A percentile compares a stretch with the other conserved stretches of the same genome.
Evolutionary conservation across 2,113 vertebrate species (phyloP).

Genomic region (Colius striatus): DNA sequence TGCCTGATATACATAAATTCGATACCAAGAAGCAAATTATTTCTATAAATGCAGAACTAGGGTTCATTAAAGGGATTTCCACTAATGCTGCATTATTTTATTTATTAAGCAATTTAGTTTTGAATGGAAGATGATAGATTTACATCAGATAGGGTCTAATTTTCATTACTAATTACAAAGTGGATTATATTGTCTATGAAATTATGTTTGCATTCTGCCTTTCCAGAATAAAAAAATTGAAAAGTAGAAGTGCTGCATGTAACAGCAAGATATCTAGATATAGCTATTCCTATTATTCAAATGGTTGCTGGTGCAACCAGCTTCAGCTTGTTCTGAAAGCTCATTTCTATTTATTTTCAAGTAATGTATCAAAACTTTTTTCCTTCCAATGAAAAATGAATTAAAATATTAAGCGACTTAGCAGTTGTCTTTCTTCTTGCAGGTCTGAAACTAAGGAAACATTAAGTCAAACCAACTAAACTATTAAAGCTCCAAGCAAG

Average conservation of each 20-base stretch:
- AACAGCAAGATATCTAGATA: background rate
- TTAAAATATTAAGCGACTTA: background rate
- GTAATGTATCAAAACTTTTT: background rate
- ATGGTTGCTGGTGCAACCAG: background rate
- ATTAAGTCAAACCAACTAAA: background rate
- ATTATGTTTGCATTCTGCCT: background rate
- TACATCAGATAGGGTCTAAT: background rate
- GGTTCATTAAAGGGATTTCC: background rate
- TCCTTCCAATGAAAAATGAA: background rate
- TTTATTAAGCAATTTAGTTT: constrained; percentile 21
- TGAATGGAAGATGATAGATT: background rate
- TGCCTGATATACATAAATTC: background rate
- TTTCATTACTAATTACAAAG: background rate
- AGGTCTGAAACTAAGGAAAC: background rate
- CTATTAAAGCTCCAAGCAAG: background rate
- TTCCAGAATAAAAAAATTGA: background rate
- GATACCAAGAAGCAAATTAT: background rate
- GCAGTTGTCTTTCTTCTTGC: background rate
- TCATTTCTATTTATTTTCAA: background rate
- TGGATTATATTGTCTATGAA: background rate
- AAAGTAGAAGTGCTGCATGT: background rate
- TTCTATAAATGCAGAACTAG: background rate
- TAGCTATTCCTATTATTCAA: background rate
- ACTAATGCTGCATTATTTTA: background rate
- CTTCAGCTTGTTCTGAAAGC: background rate